Evolutionary conservation across 2,113 vertebrate species (phyloP).

Genomic region (Oreotrochilus melanogaster): DNA sequence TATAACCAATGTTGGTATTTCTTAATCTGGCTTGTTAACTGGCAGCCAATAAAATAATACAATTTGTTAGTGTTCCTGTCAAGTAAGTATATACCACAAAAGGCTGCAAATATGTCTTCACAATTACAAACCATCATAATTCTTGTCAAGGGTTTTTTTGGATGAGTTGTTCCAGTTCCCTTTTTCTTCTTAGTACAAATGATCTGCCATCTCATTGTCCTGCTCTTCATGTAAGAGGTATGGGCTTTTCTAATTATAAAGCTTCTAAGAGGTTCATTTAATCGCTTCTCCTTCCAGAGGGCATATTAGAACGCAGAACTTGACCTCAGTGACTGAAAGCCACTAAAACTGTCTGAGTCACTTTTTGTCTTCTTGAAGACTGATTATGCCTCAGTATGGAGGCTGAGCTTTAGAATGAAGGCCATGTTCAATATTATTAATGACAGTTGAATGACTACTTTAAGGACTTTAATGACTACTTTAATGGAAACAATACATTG

Average conservation of each 20-base stretch:
- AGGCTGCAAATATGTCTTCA: rapidly evolving
- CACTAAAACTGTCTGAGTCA: not conserved
- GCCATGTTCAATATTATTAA: not conserved
- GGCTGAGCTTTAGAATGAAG: not conserved
- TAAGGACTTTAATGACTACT: not conserved
- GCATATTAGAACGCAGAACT: not conserved
- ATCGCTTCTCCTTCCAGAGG: not conserved
- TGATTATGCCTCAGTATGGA: not conserved
- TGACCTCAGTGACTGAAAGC: not conserved
- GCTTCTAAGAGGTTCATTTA: not conserved
- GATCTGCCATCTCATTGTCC: not conserved
- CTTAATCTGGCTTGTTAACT: not conserved
- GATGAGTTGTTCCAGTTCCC: not conserved
- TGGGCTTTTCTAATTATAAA: not conserved
- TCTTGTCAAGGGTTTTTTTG: not conserved
- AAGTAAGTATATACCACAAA: not conserved
- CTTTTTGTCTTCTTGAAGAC: not conserved
- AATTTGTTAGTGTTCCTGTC: not conserved
- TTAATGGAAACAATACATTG: not conserved
- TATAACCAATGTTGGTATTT: not conserved
- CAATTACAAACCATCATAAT: not conserved
- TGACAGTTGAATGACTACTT: not conserved
- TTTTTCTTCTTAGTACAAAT: not conserved
- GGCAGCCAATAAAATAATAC: not conserved
- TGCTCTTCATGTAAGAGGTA: not conserved